Conservation (phyloP, 2,797 vertebrate species). For the Aldrovandia affinis region DNA sequence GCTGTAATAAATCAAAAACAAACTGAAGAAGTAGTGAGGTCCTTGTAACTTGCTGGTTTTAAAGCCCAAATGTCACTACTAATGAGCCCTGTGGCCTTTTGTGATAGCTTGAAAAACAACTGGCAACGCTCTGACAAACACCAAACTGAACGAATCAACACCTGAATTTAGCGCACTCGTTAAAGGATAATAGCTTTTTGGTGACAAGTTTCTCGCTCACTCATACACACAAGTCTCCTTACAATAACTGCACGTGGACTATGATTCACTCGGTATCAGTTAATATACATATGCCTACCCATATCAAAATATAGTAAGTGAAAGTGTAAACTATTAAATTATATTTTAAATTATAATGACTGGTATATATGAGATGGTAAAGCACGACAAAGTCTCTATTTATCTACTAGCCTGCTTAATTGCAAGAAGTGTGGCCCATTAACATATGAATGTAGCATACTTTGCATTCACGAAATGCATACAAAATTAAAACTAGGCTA, state of each 20-base stretch:
- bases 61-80: constrained; percentile 55
- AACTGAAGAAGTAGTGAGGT: constrained; percentile 57
- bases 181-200: background rate
- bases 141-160: constrained; percentile 59
- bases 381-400: background rate
- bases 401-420: background rate
- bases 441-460: too few species aligned
- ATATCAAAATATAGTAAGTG: background rate
- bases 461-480: too few species aligned
- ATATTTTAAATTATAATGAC: background rate
- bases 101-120: constrained; percentile 43
- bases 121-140: constrained; percentile 37
- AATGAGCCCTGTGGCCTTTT: constrained; percentile 58
- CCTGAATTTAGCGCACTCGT: constrained; percentile 29
- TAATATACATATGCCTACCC: background rate
- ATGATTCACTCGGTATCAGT: background rate
- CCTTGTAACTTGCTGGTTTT: constrained; percentile 47
- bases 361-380: background rate
- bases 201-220: constrained; percentile 44
- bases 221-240: background rate
- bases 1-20: constrained; percentile 54
- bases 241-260: background rate
- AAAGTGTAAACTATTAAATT: background rate
- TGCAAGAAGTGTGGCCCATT: too few species aligned
- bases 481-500: too few species aligned